Percentiles rank a stretch among this genome's conserved stretches.
Conservation (phyloP, 2,888 invertebrate species). For the Stramonita haemastoma region DNA sequence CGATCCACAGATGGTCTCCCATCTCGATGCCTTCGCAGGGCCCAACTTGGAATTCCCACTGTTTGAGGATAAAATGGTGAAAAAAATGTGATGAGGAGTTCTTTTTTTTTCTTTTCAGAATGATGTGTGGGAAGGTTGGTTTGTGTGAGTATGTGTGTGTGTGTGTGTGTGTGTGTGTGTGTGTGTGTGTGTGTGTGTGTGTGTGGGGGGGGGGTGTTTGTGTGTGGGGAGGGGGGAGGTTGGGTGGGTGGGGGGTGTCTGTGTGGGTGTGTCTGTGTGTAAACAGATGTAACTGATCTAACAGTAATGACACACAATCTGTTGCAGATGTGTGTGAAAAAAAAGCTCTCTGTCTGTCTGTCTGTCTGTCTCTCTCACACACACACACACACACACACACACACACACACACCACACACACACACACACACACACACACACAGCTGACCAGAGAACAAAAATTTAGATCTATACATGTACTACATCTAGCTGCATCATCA, state of each 20-base stretch:
- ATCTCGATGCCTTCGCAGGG: conserved; percentile 89
- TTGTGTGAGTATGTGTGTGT: neutral
- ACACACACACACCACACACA: neutral
- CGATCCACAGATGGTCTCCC: conserved; percentile 80
- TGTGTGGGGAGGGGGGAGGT: too few species aligned
- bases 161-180: too few species aligned
- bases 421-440: neutral
- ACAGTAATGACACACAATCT: too few species aligned
- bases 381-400: neutral
- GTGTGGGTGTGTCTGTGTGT: too few species aligned
- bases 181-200: too few species aligned
- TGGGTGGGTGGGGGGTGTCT: too few species aligned
- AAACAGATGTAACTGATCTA: too few species aligned
- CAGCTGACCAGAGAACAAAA: too few species aligned
- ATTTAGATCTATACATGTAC: too few species aligned
- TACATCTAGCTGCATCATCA: too few species aligned
- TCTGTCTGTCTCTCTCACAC: neutral
- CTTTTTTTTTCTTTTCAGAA: neutral
- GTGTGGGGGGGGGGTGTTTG: neutral
- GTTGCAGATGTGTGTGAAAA: too few species aligned
- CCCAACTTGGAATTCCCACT: conserved; percentile 86
- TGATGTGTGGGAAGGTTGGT: neutral
- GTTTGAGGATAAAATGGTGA: conserved; percentile 26
- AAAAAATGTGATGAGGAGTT: neutral
- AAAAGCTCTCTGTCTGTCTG: too few species aligned